Evolutionary conservation across 1,140 invertebrate genomes (phyloP).

Genomic region (Drosophila funebris): DNA sequence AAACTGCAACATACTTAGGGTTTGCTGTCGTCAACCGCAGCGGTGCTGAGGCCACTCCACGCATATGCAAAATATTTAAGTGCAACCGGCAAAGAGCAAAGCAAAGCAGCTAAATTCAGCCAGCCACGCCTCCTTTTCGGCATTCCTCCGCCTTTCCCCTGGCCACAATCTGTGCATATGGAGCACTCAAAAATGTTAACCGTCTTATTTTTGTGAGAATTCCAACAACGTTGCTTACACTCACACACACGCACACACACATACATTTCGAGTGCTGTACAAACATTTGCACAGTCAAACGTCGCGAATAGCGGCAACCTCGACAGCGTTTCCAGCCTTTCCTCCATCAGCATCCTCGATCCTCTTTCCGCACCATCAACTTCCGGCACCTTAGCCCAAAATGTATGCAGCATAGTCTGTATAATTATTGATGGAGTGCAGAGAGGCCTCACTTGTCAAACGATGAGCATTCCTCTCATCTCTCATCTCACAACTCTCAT

Average conservation of each 20-base stretch:
- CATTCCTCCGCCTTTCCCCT: background rate
- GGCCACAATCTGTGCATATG: constrained; percentile 27
- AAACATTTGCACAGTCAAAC: constrained; percentile 77
- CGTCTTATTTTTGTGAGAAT: constrained; percentile 66
- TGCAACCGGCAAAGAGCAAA: constrained; percentile 76
- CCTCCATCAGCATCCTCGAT: background rate
- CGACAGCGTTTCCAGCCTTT: background rate
- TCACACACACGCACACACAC: constrained; percentile 5
- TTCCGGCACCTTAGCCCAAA: constrained; percentile 41
- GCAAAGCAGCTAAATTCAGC: constrained; percentile 46
- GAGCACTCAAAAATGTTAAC: constrained; percentile 74
- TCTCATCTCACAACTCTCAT: constrained; percentile 2
- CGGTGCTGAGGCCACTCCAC: constrained; percentile 58
- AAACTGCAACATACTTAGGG: constrained; percentile 53
- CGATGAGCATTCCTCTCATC: constrained; percentile 47
- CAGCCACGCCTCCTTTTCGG: background rate
- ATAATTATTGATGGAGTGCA: constrained; percentile 78
- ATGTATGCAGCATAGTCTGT: constrained; percentile 67
- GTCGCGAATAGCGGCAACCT: constrained; percentile 37
- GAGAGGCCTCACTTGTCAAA: constrained; percentile 44
- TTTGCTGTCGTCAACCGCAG: constrained; percentile 47
- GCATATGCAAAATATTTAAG: constrained; percentile 80
- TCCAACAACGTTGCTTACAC: constrained; percentile 25
- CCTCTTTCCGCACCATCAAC: background rate
- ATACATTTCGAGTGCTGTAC: constrained; percentile 66